These are phyloP conservation scores for Amphipoea lucens DNA, from an alignment of 2,888 invertebrate genomes.

Conservation along the genomic window DNA sequence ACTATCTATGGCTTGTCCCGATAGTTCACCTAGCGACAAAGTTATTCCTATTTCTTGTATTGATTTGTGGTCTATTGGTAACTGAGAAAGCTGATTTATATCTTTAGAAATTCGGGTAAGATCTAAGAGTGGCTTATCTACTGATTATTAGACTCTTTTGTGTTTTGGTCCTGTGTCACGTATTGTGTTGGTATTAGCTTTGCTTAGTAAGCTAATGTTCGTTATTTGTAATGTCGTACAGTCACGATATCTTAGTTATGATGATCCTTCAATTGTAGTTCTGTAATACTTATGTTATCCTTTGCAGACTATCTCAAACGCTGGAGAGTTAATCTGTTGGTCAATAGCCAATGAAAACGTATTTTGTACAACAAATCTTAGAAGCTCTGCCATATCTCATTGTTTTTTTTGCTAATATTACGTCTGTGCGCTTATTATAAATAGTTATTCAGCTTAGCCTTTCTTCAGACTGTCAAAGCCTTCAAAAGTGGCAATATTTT, in stretches of 20 bases:
- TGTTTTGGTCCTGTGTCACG: neutral
- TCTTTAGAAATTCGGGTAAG: conserved; percentile 43
- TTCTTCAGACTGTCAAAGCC: too few species aligned
- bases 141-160: conserved; percentile 12
- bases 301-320: too few species aligned
- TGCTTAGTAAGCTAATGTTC: conserved; percentile 1
- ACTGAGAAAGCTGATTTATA: conserved; percentile 41
- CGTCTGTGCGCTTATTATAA: too few species aligned
- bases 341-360: too few species aligned
- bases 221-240: neutral
- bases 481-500: too few species aligned
- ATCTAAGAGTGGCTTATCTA: conserved; percentile 31
- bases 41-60: conserved; percentile 48
- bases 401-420: too few species aligned
- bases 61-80: conserved; percentile 55
- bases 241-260: conserved; percentile 6
- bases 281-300: too few species aligned
- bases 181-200: conserved; percentile 5
- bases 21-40: conserved; percentile 45
- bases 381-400: too few species aligned
- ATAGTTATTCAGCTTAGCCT: too few species aligned
- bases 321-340: too few species aligned
- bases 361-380: too few species aligned
- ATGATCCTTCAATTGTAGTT: conserved; percentile 10
- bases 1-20: conserved; percentile 23